Percentiles rank a stretch among this genome's conserved stretches.
phyloP scores from a whole-genome alignment of 2,888 invertebrate genomes.

The Callimorpha dominula region DNA sequence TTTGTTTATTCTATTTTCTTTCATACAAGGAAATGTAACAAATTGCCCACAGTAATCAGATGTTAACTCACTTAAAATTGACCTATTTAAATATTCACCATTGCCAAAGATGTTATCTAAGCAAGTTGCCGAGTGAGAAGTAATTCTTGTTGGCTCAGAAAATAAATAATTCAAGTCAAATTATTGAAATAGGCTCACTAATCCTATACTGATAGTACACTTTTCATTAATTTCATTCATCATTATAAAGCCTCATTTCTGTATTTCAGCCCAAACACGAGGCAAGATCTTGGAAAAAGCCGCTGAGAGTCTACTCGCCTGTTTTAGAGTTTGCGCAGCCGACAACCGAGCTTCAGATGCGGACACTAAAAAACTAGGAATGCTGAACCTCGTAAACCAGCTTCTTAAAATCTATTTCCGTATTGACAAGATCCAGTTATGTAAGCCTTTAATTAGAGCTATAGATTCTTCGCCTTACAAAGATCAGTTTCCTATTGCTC shows the following conservation, averaged over 20 bases:
- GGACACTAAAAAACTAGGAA: slow-evolving; percentile 98
- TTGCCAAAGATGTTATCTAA: too few species aligned
- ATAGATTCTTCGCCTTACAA: slow-evolving; percentile 97
- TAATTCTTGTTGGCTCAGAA: too few species aligned
- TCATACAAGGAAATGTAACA: too few species aligned
- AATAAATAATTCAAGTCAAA: too few species aligned
- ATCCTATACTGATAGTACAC: too few species aligned
- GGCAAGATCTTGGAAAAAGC: slow-evolving; percentile 96
- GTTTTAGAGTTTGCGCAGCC: slow-evolving; percentile 97
- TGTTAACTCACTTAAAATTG: too few species aligned
- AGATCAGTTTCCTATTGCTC: slow-evolving; percentile 95
- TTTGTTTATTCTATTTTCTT: too few species aligned
- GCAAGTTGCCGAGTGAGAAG: too few species aligned
- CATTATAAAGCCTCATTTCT: slow-evolving; percentile 3
- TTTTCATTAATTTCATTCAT: too few species aligned
- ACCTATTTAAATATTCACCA: too few species aligned
- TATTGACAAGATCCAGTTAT: slow-evolving; percentile 95
- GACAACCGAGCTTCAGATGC: slow-evolving; percentile 96
- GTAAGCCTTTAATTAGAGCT: slow-evolving; percentile 98
- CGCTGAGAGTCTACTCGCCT: slow-evolving; percentile 96
- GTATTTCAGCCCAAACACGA: slow-evolving; percentile 76
- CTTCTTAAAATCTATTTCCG: slow-evolving; percentile 97
- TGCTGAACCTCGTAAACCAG: slow-evolving; percentile 98
- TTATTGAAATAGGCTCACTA: too few species aligned
- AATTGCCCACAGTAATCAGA: too few species aligned